Base-by-base conservation (phyloP, 2,888 invertebrate species). In the Cephus sareptanus region DNA sequence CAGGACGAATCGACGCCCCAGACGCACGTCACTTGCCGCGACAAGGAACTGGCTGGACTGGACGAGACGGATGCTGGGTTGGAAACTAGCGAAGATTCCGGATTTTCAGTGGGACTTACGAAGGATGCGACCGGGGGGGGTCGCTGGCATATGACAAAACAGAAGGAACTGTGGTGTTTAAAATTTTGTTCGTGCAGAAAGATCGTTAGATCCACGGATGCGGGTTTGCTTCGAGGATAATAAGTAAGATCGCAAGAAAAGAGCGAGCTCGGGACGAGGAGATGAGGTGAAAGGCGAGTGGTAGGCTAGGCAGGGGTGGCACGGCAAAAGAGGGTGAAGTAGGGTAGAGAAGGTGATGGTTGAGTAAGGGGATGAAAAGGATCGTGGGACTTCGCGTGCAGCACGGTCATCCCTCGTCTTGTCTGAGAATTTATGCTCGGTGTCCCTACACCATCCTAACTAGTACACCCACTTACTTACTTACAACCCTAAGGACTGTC, bases 381-480 rank as follows among this genome's bases (percentile, higher is more conserved):
- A 87, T 85, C 84, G 82, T 86, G 85, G 85, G 87, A 89, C 85
- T 83, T 89, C 82, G 89, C 90, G 90, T 91, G 91, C 90, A 87
- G 81, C 83, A 78, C 80, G 89, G 89, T 90, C 90, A 91, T 91
- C 91, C 91, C 90, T 91, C 91, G 90, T 87, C 86, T 86, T 82
- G 85, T 83, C 83, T 83, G 89, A 91, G 87, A 90, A 91, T 91
- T 91, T 91, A 91, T 91, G 87, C 89, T 85, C 88, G 88, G 89
- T 89, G 90, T 91, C 91, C 90, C 89, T 89, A 87, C 84, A 86
- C 87, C 86, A 85, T 89, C 87, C 89, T 89, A 91, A 91, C 91
- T 89, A 90, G 91, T 90, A 90, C 89, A 89, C 88, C 89, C 90
- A 90, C 89, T 91, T 89, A 89, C 90, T 90, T 90, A 89, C 87